Percentiles rank a stretch among this genome's conserved stretches.
Evolutionary conservation across 2,113 vertebrate genomes (phyloP).

Genomic region (Okapia johnstoni): DNA sequence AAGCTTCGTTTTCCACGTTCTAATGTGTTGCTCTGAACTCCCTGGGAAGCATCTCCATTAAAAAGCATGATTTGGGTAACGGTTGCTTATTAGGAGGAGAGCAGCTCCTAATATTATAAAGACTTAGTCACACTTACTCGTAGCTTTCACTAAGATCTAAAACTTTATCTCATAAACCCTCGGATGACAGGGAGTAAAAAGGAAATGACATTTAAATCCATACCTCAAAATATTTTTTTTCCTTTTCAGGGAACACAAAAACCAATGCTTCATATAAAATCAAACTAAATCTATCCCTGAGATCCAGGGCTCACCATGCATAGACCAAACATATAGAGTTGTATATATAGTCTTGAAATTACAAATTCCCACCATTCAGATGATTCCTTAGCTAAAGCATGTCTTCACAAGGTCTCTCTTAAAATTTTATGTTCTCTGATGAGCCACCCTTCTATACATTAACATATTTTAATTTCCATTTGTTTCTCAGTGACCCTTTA

Average conservation of each 20-base stretch:
- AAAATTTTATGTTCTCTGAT: background rate
- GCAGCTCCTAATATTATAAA: background rate
- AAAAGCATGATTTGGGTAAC: background rate
- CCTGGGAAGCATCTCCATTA: background rate
- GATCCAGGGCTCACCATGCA: background rate
- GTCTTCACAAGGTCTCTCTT: background rate
- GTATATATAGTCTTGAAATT: background rate
- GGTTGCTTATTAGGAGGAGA: background rate
- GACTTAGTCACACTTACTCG: background rate
- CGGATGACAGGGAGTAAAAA: background rate
- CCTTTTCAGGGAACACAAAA: background rate
- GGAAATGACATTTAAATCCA: background rate
- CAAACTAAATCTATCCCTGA: conserved; percentile 1
- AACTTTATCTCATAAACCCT: background rate
- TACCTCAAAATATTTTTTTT: background rate
- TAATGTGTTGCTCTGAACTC: background rate
- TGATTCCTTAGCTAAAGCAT: background rate
- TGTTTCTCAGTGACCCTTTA: background rate
- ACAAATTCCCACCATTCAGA: background rate
- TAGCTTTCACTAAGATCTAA: conserved; percentile 1
- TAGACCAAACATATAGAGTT: background rate
- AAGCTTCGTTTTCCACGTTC: background rate
- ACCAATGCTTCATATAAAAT: background rate
- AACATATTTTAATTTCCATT: conserved; percentile 12
- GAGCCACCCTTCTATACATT: background rate